Percentiles rank a stretch among this genome's conserved stretches.
These are phyloP conservation scores for Euura lappo DNA, from an alignment of 1,140 invertebrate species.

Conservation along the genomic window DNA sequence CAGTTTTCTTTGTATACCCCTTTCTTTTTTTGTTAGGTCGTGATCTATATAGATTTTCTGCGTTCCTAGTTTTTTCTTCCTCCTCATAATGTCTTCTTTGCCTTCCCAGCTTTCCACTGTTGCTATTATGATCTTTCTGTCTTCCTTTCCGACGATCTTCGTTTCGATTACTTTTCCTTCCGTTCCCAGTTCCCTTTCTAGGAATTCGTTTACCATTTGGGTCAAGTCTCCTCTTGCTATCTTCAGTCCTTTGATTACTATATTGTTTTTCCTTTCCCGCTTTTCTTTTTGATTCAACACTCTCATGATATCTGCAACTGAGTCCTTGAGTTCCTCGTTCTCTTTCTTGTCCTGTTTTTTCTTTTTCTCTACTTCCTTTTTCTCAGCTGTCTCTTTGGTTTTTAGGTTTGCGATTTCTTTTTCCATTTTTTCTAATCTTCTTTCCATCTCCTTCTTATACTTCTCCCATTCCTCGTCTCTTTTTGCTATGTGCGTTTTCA, in stretches of 20 bases:
- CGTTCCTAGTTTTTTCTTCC: neutral
- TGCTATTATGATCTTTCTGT: neutral
- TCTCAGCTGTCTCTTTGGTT: too few species aligned
- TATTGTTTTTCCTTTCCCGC: neutral
- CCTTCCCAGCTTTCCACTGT: neutral
- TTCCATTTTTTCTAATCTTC: too few species aligned
- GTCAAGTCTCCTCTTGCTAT: neutral
- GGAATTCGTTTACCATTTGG: neutral
- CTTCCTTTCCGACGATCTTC: neutral
- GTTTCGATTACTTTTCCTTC: neutral
- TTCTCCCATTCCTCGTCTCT: too few species aligned
- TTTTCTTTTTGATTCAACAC: too few species aligned
- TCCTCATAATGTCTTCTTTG: conserved; percentile 1
- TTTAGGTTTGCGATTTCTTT: too few species aligned
- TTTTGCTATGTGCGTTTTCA: too few species aligned
- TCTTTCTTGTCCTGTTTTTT: too few species aligned
- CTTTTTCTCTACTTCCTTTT: too few species aligned
- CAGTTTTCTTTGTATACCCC: neutral
- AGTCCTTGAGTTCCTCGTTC: too few species aligned
- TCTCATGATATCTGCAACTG: too few species aligned
- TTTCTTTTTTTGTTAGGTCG: neutral
- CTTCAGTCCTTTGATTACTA: conserved; percentile 8
- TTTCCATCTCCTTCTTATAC: too few species aligned
- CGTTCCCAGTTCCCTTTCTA: neutral
- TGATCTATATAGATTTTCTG: neutral